Base-by-base conservation (phyloP, 2,888 invertebrate species). In the Patella caerulea region DNA sequence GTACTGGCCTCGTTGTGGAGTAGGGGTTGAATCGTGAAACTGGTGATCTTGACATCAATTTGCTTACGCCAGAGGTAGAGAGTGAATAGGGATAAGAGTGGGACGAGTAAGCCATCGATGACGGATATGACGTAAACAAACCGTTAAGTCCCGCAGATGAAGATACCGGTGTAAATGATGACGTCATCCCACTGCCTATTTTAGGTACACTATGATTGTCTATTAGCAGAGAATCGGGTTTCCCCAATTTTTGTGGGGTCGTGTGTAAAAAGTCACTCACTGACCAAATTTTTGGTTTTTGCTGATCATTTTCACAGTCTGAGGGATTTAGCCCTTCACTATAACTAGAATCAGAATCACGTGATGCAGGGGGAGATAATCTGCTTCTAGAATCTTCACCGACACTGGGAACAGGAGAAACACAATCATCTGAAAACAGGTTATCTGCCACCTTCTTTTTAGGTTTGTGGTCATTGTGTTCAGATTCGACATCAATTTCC, bases 271-370 rank as follows among this genome's bases (percentile, higher is more conserved):
- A 83, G 74, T 86, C 84, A 56, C 84, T 85, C 45, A 88, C 86
- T 14, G 88, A 88, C 88, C 88, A 88, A 75, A 88, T 88, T 79
- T 86, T 88, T 77, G 87, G 86, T 79, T 86, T 87, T 29, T 80
- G 80, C 53, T 83, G 80, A 56, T 79, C 71, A 59, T 81, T 79
- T 17, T 78, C 74, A 34, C 78, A 79, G 45, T 74, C 73, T 77
- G 77, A 74, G 14, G 70, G 80, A 45, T 72, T 65, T 53, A 71
- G 74, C 17, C 79, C 77, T 71, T 72, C 72, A 74, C 73, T 76
- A 75, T 52, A 76, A 72, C 75, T 55, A 15, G 80, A 76, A 76
- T 80, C 78, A n/a, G 80, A 78, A 76, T 78, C 80, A 73, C 80
- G 76, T 76, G 80, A 80, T 72, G 74, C 78, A 45, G 78, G 80